phyloP scores from a whole-genome alignment of 2,888 invertebrate species.

The Drosophila acutilabella region DNA sequence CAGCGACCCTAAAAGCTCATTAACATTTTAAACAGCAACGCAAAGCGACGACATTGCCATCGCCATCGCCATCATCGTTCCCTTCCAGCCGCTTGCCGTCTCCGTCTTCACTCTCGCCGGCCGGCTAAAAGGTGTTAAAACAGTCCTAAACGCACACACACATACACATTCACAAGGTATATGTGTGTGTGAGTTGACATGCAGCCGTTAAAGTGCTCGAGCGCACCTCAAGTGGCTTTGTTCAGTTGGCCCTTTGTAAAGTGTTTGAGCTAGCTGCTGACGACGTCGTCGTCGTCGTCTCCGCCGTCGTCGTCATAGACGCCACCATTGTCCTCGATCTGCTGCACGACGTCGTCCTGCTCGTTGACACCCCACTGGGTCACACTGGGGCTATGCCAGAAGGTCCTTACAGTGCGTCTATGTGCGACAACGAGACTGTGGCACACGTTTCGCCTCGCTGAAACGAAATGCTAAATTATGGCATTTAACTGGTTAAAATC shows the following conservation, averaged over 20 bases:
- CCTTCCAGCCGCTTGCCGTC: neutral
- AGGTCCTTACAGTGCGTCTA: constrained; percentile 29
- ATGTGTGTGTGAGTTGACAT: constrained; percentile 68
- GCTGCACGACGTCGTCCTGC: constrained; percentile 17
- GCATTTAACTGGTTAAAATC: constrained; percentile 72
- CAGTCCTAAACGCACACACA: constrained; percentile 69
- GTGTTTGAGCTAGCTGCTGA: constrained; percentile 71
- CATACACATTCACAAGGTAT: constrained; percentile 17
- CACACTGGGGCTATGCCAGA: constrained; percentile 26
- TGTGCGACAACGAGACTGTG: constrained; percentile 2
- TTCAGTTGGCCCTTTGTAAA: constrained; percentile 77
- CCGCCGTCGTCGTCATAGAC: constrained; percentile 18
- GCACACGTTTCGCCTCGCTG: constrained; percentile 42
- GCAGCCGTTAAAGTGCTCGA: constrained; percentile 80
- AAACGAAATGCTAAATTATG: constrained; percentile 77
- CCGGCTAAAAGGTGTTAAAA: constrained; percentile 76
- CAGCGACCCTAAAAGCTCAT: constrained; percentile 76
- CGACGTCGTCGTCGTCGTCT: constrained; percentile 43
- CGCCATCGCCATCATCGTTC: constrained; percentile 28
- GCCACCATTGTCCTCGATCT: constrained; percentile 9
- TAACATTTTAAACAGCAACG: constrained; percentile 79
- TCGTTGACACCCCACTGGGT: constrained; percentile 38
- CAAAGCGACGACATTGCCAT: constrained; percentile 54
- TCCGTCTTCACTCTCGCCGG: constrained; percentile 21
- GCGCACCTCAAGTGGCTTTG: constrained; percentile 81